phyloP scores from a whole-genome alignment of 2,113 vertebrate genomes.

The Tringa solitaria region DNA sequence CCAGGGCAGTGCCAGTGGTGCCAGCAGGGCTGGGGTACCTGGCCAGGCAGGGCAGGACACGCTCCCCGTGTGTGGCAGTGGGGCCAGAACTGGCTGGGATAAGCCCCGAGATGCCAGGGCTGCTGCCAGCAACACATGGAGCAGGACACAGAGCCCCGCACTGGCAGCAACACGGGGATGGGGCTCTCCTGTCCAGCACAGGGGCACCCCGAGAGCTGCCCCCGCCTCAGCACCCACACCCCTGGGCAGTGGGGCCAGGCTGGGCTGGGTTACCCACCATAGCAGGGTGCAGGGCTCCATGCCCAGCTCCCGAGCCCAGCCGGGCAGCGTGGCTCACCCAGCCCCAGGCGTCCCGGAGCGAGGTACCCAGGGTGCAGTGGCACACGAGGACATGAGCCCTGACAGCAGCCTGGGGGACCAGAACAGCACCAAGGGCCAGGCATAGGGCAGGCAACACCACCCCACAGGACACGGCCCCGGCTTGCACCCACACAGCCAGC shows the following conservation, averaged over 20 bases:
- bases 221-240: not conserved
- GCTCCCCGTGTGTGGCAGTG: fast-evolving
- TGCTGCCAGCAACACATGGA: not conserved
- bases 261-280: fast-evolving
- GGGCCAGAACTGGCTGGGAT: not conserved
- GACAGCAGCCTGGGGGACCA: not conserved
- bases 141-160: not conserved
- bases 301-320: not conserved
- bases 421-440: not conserved
- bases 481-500: fast-evolving
- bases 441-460: not conserved
- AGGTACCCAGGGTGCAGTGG: not conserved
- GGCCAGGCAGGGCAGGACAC: not conserved
- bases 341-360: fast-evolving
- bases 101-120: not conserved
- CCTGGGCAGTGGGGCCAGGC: fast-evolving
- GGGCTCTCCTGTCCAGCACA: not conserved
- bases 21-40: not conserved
- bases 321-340: not conserved
- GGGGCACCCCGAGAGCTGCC: not conserved
- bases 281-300: not conserved
- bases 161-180: fast-evolving
- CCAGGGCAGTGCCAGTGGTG: not conserved
- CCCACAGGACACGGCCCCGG: fast-evolving
- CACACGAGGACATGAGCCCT: fast-evolving